Conservation (phyloP, 2,888 invertebrate genomes). For the Leptinotarsa juncta region DNA sequence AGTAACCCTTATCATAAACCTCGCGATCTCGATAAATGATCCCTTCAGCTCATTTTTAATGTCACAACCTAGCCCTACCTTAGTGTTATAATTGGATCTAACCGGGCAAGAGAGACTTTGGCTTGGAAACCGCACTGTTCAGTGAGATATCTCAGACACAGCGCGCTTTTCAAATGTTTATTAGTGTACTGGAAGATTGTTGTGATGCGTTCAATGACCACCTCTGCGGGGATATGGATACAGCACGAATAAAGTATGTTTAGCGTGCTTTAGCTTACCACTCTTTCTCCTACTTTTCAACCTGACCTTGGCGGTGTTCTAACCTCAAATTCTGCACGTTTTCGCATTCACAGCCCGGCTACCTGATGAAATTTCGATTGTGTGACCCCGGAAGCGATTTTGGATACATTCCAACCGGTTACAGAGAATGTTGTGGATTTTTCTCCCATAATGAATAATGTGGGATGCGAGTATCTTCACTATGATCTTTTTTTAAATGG, state of each 20-base stretch:
- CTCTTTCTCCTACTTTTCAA: slow-evolving; percentile 37
- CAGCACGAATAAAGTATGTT: slow-evolving; percentile 56
- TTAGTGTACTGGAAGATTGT: slow-evolving; percentile 49
- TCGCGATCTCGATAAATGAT: slow-evolving; percentile 26
- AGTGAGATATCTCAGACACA: slow-evolving; percentile 38
- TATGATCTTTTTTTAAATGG: slow-evolving; percentile 25
- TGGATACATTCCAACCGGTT: slow-evolving; percentile 39
- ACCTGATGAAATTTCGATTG: slow-evolving; percentile 31
- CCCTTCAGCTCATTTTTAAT: slow-evolving; percentile 10
- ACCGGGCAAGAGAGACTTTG: slow-evolving; percentile 34
- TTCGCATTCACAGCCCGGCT: slow-evolving; percentile 43
- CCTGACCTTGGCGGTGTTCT: slow-evolving; percentile 51
- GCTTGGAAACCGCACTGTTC: slow-evolving; percentile 28
- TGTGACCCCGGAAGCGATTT: slow-evolving; percentile 45
- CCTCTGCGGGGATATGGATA: slow-evolving; percentile 53
- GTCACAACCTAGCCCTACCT: slow-evolving; percentile 8
- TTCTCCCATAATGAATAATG: slow-evolving; percentile 5
- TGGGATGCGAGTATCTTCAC: slow-evolving; percentile 17
- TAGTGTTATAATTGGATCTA: slow-evolving; percentile 38
- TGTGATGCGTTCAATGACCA: slow-evolving; percentile 51
- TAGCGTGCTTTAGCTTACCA: slow-evolving; percentile 39
- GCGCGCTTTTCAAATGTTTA: slow-evolving; percentile 58
- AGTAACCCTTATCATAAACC: slow-evolving; percentile 24
- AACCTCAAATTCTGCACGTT: slow-evolving; percentile 57
- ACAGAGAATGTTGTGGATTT: slow-evolving; percentile 18